Percentiles rank a stretch among this genome's conserved stretches.
phyloP scores from a whole-genome alignment of 2,113 vertebrate species.

The Tetraodon nigroviridis region DNA sequence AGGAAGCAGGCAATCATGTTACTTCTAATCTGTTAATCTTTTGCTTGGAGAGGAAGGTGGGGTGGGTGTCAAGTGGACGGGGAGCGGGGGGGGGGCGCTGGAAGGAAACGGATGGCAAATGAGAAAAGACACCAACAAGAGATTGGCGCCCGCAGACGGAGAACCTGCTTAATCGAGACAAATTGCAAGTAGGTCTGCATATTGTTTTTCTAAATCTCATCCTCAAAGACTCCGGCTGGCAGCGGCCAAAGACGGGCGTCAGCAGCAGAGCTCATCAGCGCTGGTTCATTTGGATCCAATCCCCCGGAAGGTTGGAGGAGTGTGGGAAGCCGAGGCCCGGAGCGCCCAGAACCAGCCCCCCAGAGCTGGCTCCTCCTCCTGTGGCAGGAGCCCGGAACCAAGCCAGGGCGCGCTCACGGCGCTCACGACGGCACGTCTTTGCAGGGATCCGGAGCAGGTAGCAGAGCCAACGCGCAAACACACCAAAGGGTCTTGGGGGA shows the following conservation, averaged over 20 bases:
- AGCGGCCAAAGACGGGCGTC: too few species aligned
- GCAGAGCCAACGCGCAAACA: not conserved
- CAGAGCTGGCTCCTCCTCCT: too few species aligned
- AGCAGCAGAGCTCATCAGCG: too few species aligned
- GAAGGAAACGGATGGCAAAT: slow-evolving; percentile 60
- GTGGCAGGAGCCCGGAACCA: too few species aligned
- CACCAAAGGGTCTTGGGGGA: slow-evolving; percentile 36
- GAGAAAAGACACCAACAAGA: slow-evolving; percentile 63
- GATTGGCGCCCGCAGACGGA: slow-evolving; percentile 58
- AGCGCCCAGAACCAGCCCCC: too few species aligned
- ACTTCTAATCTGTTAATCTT: slow-evolving; percentile 61
- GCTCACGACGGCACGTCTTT: not conserved
- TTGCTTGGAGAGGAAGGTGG: slow-evolving; percentile 29
- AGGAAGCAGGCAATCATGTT: slow-evolving; percentile 54
- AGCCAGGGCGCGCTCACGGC: not conserved
- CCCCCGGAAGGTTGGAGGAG: too few species aligned
- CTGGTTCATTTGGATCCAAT: too few species aligned
- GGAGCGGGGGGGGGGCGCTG: slow-evolving; percentile 28
- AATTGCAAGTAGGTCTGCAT: slow-evolving; percentile 55
- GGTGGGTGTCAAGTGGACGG: slow-evolving; percentile 49
- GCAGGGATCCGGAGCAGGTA: not conserved
- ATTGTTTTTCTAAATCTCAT: slow-evolving; percentile 44
- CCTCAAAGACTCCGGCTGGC: too few species aligned
- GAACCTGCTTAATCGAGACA: slow-evolving; percentile 65
- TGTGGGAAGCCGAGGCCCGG: too few species aligned